Conservation (phyloP, 2,888 invertebrate species). For the Drosophila mimetica region DNA sequence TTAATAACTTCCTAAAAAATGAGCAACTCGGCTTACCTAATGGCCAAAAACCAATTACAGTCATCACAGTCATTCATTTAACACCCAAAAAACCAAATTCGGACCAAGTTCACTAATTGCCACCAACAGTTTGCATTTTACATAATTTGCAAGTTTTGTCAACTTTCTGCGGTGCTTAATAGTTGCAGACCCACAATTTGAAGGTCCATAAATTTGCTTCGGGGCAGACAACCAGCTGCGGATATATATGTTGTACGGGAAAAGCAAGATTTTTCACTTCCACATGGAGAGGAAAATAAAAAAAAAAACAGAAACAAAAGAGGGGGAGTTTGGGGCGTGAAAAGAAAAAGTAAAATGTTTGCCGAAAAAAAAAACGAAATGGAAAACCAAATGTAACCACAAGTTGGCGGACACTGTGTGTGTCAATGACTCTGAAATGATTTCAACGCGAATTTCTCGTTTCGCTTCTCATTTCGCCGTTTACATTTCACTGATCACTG, state of each 20-base stretch:
- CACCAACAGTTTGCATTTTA: constrained; percentile 49
- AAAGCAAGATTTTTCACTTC: constrained; percentile 69
- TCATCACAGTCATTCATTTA: constrained; percentile 30
- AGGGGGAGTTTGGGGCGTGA: constrained; percentile 41
- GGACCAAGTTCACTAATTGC: constrained; percentile 37
- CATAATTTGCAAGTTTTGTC: constrained; percentile 64
- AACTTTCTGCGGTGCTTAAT: constrained; percentile 51
- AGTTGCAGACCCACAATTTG: constrained; percentile 39
- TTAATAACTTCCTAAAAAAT: constrained; percentile 46
- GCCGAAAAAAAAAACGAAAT: constrained; percentile 58
- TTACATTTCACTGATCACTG: constrained; percentile 41
- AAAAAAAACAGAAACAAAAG: background rate
- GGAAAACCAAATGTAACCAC: constrained; percentile 31
- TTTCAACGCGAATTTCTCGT: constrained; percentile 70
- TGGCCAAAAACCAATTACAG: constrained; percentile 35
- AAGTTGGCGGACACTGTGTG: constrained; percentile 35
- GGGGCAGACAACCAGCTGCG: constrained; percentile 28
- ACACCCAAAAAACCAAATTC: constrained; percentile 29
- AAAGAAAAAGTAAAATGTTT: constrained; percentile 76
- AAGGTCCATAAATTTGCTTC: constrained; percentile 44
- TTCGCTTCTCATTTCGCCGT: constrained; percentile 55
- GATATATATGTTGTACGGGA: constrained; percentile 25
- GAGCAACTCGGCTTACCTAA: constrained; percentile 19
- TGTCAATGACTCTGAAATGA: constrained; percentile 79
- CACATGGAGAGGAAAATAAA: constrained; percentile 10